Conservation (phyloP, 2,113 vertebrate genomes). For the Pelmatolapia mariae region DNA sequence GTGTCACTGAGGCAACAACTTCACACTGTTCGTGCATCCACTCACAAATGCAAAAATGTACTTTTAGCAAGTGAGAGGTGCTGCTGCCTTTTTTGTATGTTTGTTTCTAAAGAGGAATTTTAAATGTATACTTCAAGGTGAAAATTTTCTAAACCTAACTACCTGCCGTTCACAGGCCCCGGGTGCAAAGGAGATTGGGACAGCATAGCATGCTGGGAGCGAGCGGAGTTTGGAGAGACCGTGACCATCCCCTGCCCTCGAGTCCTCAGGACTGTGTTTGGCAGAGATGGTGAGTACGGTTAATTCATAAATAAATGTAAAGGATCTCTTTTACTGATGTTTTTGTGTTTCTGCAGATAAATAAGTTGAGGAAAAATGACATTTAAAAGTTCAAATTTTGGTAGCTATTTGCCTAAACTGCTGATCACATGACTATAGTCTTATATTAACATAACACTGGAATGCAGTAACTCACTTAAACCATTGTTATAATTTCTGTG, state of each 20-base stretch:
- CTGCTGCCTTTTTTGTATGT: neutral
- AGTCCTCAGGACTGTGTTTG: conserved; percentile 45
- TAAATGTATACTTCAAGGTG: neutral
- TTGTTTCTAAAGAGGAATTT: neutral
- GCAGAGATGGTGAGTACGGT: conserved; percentile 32
- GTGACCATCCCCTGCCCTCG: conserved; percentile 51
- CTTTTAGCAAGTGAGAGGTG: neutral
- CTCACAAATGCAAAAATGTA: neutral
- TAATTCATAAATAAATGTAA: neutral
- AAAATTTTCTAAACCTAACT: rapidly evolving
- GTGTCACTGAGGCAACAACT: neutral
- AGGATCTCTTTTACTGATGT: neutral
- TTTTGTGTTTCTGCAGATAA: neutral
- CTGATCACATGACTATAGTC: neutral
- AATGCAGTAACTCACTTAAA: neutral
- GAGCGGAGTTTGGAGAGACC: conserved; percentile 19
- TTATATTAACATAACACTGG: neutral
- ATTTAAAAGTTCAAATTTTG: rapidly evolving
- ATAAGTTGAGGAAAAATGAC: rapidly evolving
- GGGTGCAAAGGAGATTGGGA: conserved; percentile 62
- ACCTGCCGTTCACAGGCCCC: neutral
- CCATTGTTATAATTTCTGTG: neutral
- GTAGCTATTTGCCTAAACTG: neutral
- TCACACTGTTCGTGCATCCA: neutral
- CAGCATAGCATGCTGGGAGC: conserved; percentile 56